Conservation (phyloP, 2,888 invertebrate genomes). For the Polymixis flavicincta region DNA sequence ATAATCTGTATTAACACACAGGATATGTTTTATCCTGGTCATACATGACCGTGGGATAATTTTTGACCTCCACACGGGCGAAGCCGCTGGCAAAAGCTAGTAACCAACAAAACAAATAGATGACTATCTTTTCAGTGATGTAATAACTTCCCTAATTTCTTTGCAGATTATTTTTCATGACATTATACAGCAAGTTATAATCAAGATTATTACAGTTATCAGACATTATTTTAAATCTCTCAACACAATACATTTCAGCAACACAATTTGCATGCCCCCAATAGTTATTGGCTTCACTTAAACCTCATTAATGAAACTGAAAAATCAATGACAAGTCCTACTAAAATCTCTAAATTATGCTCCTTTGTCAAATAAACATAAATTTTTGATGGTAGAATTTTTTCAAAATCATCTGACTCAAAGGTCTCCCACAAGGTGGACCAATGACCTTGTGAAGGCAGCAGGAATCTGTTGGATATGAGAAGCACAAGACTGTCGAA, state of each 20-base stretch:
- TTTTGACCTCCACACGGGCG: too few species aligned
- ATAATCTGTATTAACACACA: too few species aligned
- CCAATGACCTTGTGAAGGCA: too few species aligned
- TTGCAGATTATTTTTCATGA: not conserved
- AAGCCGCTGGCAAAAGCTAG: not conserved
- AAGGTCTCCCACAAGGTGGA: too few species aligned
- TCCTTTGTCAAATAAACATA: not conserved
- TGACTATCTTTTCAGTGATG: not conserved
- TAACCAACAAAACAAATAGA: not conserved
- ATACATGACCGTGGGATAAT: too few species aligned
- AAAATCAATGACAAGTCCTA: slow-evolving; percentile 14
- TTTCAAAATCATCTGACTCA: too few species aligned
- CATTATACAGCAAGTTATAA: not conserved
- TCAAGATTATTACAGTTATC: not conserved
- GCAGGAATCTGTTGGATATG: too few species aligned
- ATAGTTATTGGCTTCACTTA: slow-evolving; percentile 16
- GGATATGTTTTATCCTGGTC: too few species aligned
- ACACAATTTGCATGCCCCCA: slow-evolving; percentile 32
- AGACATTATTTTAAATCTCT: slow-evolving; percentile 2
- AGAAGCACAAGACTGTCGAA: too few species aligned
- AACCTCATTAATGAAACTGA: slow-evolving; percentile 17
- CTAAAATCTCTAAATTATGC: not conserved
- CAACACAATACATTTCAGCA: slow-evolving; percentile 4
- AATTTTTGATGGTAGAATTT: not conserved
- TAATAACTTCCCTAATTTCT: not conserved